Base-by-base conservation (phyloP, 2,888 invertebrate genomes). In the Spilosoma lubricipeda region DNA sequence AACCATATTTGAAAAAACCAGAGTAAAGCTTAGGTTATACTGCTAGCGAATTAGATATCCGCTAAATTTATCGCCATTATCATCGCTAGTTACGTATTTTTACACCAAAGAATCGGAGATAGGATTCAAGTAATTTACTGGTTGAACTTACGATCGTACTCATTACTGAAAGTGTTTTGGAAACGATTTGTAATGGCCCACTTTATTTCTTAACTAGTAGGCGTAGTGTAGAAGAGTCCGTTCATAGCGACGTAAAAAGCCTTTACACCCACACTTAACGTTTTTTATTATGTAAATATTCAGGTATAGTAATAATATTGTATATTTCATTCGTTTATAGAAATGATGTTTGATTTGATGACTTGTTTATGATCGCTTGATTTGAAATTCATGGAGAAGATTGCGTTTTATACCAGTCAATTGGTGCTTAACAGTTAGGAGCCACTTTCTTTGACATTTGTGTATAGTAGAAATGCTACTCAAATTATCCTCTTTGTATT, bases 101-200 rank as follows among this genome's bases (percentile, higher is more conserved):
- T 86, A 73, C 0, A 72, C 85, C 82, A 78, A 74, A 83, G 84
- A 83, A 89, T 87, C 82, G 84, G 81, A 88, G 88, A 89, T 87
- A 90, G 87, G 87, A 88, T 90, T 92, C 88, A 85, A 86, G 87
- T 90, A 91, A 92, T 92, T 91, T 92, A 91, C 90, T 87, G 86
- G 88, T 91, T 91, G 87, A 93, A 92, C 90, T 91, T 90, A 89
- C 90, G 89, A 92, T 92, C 88, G 89, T 89, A 86, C 90, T 93
- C 92, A 93, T 93, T 93, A 93, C 89, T 83, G 87, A 86, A 91
- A 93, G 91, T 93, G 93, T 93, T 92, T 91, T 89, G 85, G 89
- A 88, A 91, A 91, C 91, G 90, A 90, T 91, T 91, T 88, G 84
- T 89, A 89, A 91, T 89, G 85, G 87, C 86, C 87, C 87, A 86